Evolutionary conservation across 2,888 invertebrate genomes (phyloP).

Genomic region (Ectropis crepuscularia): DNA sequence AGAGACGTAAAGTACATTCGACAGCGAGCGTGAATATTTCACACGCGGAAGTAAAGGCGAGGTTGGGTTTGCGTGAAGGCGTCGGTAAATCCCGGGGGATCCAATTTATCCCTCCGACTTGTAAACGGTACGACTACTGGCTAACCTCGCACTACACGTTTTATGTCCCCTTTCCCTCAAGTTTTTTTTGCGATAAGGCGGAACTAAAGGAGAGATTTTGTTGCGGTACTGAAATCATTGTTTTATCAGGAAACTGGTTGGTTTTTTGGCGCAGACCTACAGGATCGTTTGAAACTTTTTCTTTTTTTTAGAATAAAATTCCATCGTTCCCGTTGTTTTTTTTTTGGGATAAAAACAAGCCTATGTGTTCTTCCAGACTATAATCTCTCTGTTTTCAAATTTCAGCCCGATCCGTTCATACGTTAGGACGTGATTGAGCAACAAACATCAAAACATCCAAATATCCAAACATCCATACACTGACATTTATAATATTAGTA

Average conservation of each 20-base stretch:
- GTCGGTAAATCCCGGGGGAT: constrained; percentile 73
- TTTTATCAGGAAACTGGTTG: constrained; percentile 46
- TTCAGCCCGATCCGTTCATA: too few species aligned
- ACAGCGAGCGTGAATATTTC: constrained; percentile 70
- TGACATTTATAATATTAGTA: too few species aligned
- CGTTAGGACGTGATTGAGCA: too few species aligned
- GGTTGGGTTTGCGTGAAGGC: constrained; percentile 61
- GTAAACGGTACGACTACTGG: constrained; percentile 64
- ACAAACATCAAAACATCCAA: too few species aligned
- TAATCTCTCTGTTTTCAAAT: too few species aligned
- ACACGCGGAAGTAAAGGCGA: constrained; percentile 60
- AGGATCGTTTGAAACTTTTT: too few species aligned
- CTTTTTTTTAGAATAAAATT: too few species aligned
- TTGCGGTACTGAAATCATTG: constrained; percentile 47
- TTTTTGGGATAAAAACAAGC: too few species aligned
- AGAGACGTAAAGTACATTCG: constrained; percentile 53
- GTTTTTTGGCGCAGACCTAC: constrained; percentile 27
- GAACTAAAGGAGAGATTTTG: constrained; percentile 53
- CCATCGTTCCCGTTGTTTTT: too few species aligned
- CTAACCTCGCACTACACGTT: constrained; percentile 63
- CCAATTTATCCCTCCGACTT: constrained; percentile 73
- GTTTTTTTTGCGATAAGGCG: constrained; percentile 61
- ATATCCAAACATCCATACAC: too few species aligned
- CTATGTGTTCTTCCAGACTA: too few species aligned
- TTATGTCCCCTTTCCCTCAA: constrained; percentile 63